These are phyloP conservation scores for Heliothis virescens DNA, from an alignment of 1,140 invertebrate genomes.

Conservation along the genomic window DNA sequence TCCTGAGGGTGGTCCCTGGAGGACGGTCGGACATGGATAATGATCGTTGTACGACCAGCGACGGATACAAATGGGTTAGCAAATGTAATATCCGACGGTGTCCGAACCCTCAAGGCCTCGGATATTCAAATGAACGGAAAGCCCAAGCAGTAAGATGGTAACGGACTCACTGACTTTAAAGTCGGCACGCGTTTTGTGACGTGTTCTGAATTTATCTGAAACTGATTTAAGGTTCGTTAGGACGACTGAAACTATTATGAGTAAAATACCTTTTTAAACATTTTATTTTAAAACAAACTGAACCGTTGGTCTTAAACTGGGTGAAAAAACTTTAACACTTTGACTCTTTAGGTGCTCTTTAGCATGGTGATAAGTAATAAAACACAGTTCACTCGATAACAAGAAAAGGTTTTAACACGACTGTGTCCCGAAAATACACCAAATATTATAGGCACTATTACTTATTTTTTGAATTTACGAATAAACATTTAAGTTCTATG, in stretches of 20 bases:
- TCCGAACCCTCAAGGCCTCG: conserved; percentile 61
- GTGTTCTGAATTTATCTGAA: conserved; percentile 28
- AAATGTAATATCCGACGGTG: conserved; percentile 83
- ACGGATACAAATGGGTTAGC: conserved; percentile 85
- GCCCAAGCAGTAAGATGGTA: conserved; percentile 49
- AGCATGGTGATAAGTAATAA: too few species aligned
- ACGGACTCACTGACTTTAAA: conserved; percentile 58
- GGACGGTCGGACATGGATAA: conserved; percentile 77
- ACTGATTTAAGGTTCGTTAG: conserved; percentile 30
- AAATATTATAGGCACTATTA: too few species aligned
- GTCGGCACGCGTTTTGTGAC: conserved; percentile 41
- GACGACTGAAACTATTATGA: background rate
- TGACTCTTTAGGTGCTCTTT: too few species aligned
- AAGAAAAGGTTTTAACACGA: too few species aligned
- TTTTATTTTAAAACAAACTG: background rate
- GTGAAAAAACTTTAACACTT: too few species aligned
- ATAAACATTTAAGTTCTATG: too few species aligned
- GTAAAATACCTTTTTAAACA: background rate
- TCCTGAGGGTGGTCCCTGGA: conserved; percentile 73
- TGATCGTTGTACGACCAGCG: conserved; percentile 74
- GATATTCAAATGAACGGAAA: conserved; percentile 72
- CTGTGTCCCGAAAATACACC: too few species aligned
- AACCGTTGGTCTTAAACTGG: background rate
- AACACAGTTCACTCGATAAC: too few species aligned
- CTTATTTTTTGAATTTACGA: too few species aligned